Conservation (phyloP, 2,113 vertebrate species). For the Accipiter cooperii region DNA sequence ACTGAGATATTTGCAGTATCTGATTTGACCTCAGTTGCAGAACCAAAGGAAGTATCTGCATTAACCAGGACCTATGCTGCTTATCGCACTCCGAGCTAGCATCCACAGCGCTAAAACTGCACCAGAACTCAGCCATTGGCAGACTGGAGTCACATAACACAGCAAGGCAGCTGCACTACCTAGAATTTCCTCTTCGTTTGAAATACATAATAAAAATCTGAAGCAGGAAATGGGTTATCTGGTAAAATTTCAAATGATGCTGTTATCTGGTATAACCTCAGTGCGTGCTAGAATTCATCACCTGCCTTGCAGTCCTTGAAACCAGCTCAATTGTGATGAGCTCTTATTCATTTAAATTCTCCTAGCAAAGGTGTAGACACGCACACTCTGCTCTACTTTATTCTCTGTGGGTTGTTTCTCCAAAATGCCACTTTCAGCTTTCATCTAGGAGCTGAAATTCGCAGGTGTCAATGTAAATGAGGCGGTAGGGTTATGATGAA, state of each 20-base stretch:
- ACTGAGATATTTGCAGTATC: background rate
- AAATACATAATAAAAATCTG: slow-evolving; percentile 2
- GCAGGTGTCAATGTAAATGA: background rate
- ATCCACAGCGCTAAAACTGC: background rate
- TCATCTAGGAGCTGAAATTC: background rate
- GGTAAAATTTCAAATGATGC: slow-evolving; percentile 11
- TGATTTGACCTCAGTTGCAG: background rate
- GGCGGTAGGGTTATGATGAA: background rate
- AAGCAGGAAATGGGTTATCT: slow-evolving; percentile 42
- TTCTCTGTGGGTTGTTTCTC: background rate
- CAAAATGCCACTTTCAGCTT: background rate
- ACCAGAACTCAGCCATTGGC: background rate
- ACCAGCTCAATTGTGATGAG: background rate
- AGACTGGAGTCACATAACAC: background rate
- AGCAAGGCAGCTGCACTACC: slow-evolving; percentile 1
- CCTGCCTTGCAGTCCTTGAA: background rate
- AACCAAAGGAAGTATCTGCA: background rate
- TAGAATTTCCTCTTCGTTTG: slow-evolving; percentile 39
- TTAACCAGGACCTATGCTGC: background rate
- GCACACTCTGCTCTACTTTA: background rate
- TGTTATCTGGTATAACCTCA: slow-evolving; percentile 23
- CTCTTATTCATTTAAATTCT: background rate
- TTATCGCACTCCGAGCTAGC: background rate
- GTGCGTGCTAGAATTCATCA: background rate
- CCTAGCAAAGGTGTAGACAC: background rate